A percentile compares a stretch with the other conserved stretches of the same genome.
Evolutionary conservation across 2,113 vertebrate genomes (phyloP).

Genomic region (Pterocles gutturalis): DNA sequence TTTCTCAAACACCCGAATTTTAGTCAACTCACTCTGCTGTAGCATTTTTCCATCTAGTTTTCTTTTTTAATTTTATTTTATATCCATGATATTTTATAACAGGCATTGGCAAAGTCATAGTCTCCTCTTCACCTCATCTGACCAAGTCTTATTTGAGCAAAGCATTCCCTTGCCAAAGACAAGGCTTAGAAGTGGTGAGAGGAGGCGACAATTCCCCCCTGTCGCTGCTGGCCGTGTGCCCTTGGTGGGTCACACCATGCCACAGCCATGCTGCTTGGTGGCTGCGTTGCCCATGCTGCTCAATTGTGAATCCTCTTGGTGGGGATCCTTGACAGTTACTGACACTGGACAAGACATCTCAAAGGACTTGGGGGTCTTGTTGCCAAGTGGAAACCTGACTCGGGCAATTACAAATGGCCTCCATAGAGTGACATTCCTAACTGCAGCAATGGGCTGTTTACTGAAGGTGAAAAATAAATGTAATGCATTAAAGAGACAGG

Average conservation of each 20-base stretch:
- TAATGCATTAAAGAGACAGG: neutral
- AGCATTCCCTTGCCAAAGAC: neutral
- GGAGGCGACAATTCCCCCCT: neutral
- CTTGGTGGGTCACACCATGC: fast-evolving
- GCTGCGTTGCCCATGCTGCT: neutral
- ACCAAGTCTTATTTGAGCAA: neutral
- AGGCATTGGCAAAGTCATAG: neutral
- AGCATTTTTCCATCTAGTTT: neutral
- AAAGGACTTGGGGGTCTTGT: neutral
- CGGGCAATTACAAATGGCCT: neutral
- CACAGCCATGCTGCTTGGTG: fast-evolving
- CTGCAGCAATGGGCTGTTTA: neutral
- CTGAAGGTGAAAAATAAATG: neutral
- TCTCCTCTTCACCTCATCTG: neutral
- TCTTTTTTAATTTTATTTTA: neutral
- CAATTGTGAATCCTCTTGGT: neutral
- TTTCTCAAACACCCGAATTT: neutral
- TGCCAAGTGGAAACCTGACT: neutral
- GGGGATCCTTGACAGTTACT: neutral
- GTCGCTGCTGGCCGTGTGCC: neutral
- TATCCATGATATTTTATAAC: neutral
- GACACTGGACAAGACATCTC: neutral
- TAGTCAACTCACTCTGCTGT: neutral
- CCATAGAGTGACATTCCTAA: neutral
- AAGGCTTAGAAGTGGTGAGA: neutral